A percentile compares a stretch with the other conserved stretches of the same genome.
Evolutionary conservation across 2,888 invertebrate genomes (phyloP).

Genomic region (Vandiemenella viatica): DNA sequence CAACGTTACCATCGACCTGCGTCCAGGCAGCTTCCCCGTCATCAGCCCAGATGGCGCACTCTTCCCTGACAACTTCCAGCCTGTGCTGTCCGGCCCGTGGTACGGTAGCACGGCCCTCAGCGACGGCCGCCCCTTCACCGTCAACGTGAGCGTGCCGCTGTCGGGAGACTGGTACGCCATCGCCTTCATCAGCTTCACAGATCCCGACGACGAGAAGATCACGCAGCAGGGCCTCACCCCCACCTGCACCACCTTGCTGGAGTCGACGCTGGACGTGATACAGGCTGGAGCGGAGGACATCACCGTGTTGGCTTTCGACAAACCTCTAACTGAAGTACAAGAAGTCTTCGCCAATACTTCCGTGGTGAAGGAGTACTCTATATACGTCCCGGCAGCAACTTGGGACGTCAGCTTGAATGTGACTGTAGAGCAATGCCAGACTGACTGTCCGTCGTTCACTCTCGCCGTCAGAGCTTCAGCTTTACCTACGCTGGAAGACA

Average conservation of each 20-base stretch:
- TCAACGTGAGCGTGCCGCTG: slow-evolving; percentile 22
- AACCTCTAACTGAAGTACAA: background rate
- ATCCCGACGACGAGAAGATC: slow-evolving; percentile 54
- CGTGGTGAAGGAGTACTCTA: background rate
- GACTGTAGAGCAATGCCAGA: background rate
- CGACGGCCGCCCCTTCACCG: slow-evolving; percentile 19
- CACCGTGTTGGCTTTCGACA: slow-evolving; percentile 2
- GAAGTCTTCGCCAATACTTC: background rate
- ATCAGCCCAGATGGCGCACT: slow-evolving; percentile 66
- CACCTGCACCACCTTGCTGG: slow-evolving; percentile 11
- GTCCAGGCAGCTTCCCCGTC: slow-evolving; percentile 68
- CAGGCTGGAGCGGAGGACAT: background rate
- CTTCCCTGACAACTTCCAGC: slow-evolving; percentile 47
- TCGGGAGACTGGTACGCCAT: slow-evolving; percentile 69
- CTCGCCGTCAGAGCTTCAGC: background rate
- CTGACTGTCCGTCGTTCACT: background rate
- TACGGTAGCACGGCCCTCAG: slow-evolving; percentile 22
- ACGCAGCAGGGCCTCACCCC: slow-evolving; percentile 49
- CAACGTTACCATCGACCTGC: slow-evolving; percentile 35
- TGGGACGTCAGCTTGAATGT: background rate
- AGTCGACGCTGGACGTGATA: slow-evolving; percentile 5
- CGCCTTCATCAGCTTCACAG: slow-evolving; percentile 60
- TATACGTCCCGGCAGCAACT: background rate
- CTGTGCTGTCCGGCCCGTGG: slow-evolving; percentile 19
- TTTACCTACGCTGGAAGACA: background rate